Evolutionary conservation across 2,797 vertebrate species (phyloP).

Genomic region (Megaceryle alcyon): DNA sequence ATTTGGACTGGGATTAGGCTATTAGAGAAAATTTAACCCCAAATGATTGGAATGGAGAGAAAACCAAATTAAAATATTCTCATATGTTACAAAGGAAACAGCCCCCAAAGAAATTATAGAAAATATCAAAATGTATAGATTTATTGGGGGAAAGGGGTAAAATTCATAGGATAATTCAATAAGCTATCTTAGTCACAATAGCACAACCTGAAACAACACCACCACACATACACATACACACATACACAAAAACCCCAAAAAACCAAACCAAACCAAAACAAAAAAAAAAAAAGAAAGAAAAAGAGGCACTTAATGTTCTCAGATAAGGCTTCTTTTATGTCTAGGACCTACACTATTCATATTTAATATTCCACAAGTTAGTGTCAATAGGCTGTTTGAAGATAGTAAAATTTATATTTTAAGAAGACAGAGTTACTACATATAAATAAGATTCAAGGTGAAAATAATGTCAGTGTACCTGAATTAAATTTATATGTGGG

Average conservation of each 20-base stretch:
- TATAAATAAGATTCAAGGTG: neutral
- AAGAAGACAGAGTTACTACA: neutral
- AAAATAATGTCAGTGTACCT: neutral
- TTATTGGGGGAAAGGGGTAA: slow-evolving; percentile 27
- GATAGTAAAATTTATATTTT: neutral
- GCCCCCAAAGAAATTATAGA: slow-evolving; percentile 70
- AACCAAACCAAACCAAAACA: no score
- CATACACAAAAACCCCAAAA: no score
- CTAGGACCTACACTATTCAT: neutral
- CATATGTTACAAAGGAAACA: slow-evolving; percentile 70
- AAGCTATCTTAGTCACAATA: neutral
- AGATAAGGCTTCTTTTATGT: neutral
- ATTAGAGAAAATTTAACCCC: slow-evolving; percentile 75
- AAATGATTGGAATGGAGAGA: slow-evolving; percentile 71
- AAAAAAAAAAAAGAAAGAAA: no score
- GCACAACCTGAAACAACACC: neutral
- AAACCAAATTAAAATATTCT: slow-evolving; percentile 75
- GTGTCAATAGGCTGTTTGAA: neutral
- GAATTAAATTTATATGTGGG: neutral
- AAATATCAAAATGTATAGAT: slow-evolving; percentile 66
- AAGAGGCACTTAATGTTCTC: neutral
- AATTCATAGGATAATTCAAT: neutral
- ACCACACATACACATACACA: no score
- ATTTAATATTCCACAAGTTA: neutral
- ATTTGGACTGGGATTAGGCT: slow-evolving; percentile 72